Base-by-base conservation (phyloP, 2,888 invertebrate species). In the Drosophila flavopinicola region DNA sequence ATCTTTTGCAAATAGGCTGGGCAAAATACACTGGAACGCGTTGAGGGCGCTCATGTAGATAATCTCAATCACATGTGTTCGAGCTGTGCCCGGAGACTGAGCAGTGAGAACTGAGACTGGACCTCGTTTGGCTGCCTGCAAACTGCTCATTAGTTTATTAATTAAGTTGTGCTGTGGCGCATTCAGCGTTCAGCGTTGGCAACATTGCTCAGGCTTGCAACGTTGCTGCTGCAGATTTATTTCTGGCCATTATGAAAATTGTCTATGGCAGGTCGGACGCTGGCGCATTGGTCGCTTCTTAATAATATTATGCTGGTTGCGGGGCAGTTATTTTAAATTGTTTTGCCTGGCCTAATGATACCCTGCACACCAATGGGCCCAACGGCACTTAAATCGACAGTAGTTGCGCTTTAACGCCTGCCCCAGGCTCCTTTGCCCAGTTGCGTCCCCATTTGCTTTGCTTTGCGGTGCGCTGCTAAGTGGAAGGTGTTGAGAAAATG, bases 101-200 rank as follows among this genome's bases (percentile, higher is more conserved):
- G 17, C n/a, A n/a, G n/a, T n/a, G n/a, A n/a, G n/a, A n/a, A 20
- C 44, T 38, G 38, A 27, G 59, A 37, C 24, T 38, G 27, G 24
- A 45, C 33, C 67, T 67, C 30, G 65, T 71, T 66, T 74, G 66
- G 48, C 27, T 51, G 61, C 57, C 59, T 61, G 70, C 78, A 73
- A 87, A 71, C 85, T 83, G 85, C 85, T 83, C 83, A 84, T 84
- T 84, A 84, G 83, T 82, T 84, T 84, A 84, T 87, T 84, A 84
- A 84, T 84, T 84, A 84, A 84, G 83, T 83, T 83, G 87, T 83
- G 83, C 65, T 53, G 45, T 47, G 52, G 42, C 47, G 56, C 59
- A 41, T 51, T 66, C 60, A 45, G 44, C 29, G 66, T 70, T 74
- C 75, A 45, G 44, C 29, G 66, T 70, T 74, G 71, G 44, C 68